Base-by-base conservation (phyloP, 2,113 vertebrate species). In the Porphyrio hochstetteri region DNA sequence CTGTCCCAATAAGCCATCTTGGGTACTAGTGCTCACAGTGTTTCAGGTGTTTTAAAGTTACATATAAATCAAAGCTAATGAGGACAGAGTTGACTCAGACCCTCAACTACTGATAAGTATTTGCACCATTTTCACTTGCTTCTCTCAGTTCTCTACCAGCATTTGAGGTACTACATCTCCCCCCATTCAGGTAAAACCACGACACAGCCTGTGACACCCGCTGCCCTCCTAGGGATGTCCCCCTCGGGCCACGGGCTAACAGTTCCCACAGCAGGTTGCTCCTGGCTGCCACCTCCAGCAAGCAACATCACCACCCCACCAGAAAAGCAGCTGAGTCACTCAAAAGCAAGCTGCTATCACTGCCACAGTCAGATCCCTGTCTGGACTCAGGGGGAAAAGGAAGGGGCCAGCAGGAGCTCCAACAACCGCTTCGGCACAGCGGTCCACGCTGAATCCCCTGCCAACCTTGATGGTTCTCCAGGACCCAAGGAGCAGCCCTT, bases 231-330 rank as follows among this genome's bases (percentile, higher is more conserved):
- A 28, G 46, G n/a, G 6, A 35, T 60, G 38, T 33, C 7, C 7
- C 29, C 28, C 64, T 42, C 10, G 1, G 27, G 33, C 29, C 4
- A 0, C 0, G 3, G 52, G 40, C 44, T 42, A 84, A 33, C 5
- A 0, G 48, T 25, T 76, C 29, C 59, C 35, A 40, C 23, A 71
- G 24, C 50, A 53, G 77, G 36, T 5, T 61, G 56, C 3, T 81
- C 27, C 63, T 61, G 31, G 21, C 5, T 61, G 31, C 33, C 24
- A 70, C 19, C 16, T 71, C 69, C 16, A 65, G 63, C 42, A 63
- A 40, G 42, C 36, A 70, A 33, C 35, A 86, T 12, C 10, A 50
- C 57, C 27, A 46, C 56, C 56, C 31, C 11, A 69, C 6, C 40
- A 77, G 10, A 60, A 16, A 85, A 72, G 79, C 40, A 70, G 21